Conservation (phyloP, 2,888 invertebrate genomes). For the Phalera bucephala region DNA sequence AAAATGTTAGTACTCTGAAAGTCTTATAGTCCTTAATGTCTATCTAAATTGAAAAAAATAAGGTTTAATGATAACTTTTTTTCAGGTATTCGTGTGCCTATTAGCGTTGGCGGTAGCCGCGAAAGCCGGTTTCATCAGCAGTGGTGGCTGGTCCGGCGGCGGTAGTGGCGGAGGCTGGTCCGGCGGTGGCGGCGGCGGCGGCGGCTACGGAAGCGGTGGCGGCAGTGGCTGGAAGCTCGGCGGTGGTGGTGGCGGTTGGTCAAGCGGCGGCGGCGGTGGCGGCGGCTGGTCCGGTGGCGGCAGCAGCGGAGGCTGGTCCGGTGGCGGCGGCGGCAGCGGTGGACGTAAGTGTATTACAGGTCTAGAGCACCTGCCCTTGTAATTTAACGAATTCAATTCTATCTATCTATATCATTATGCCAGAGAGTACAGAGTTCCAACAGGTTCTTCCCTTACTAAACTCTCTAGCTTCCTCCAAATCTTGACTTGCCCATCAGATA, state of each 20-base stretch:
- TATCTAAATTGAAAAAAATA: too few relatives aligned
- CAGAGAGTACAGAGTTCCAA: too few relatives aligned
- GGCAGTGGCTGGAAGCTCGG: too few relatives aligned
- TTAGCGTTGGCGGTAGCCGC: conserved; percentile 64
- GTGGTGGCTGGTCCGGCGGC: conserved; percentile 44
- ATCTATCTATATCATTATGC: too few relatives aligned
- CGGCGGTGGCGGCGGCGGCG: conserved; percentile 33
- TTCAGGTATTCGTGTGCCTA: conserved; percentile 73
- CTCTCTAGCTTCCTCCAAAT: too few relatives aligned
- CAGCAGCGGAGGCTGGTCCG: conserved; percentile 33
- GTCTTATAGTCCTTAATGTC: too few relatives aligned
- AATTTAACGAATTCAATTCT: too few relatives aligned
- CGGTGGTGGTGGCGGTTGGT: conserved; percentile 35
- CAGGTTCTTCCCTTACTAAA: too few relatives aligned
- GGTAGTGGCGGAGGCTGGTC: conserved; percentile 37
- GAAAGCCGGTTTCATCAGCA: conserved; percentile 61
- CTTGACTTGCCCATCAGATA: too few relatives aligned
- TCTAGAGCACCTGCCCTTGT: too few relatives aligned
- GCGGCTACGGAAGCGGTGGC: conserved; percentile 32
- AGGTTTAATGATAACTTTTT: too few relatives aligned
- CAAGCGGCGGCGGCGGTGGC: conserved; percentile 45
- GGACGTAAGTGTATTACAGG: conserved; percentile 35
- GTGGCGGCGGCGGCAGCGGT: conserved; percentile 36
- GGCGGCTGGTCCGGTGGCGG: conserved; percentile 43
- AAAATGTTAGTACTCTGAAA: too few relatives aligned